Evolutionary conservation across 2,888 invertebrate genomes (phyloP).

Genomic region (Hetaerina titia): DNA sequence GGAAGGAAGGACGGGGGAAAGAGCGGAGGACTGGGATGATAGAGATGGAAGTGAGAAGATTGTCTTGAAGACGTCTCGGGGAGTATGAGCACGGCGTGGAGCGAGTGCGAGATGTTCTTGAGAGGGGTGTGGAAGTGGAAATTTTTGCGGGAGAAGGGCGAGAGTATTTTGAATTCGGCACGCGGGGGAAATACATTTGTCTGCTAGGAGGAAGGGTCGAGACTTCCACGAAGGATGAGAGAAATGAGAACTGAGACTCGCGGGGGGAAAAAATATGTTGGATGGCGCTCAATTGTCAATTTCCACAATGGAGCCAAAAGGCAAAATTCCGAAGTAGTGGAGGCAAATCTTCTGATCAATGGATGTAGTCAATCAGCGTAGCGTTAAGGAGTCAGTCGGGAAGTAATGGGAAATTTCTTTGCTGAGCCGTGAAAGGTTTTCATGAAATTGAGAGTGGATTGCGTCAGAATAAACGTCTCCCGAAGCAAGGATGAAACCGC

Average conservation of each 20-base stretch:
- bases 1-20: not conserved
- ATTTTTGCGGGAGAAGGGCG: not conserved
- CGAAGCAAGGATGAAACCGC: not conserved
- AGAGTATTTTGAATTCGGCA: not conserved
- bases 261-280: not conserved
- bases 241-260: not conserved
- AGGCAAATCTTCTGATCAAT: not conserved
- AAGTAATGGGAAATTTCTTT: constrained; percentile 16
- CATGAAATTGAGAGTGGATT: not conserved
- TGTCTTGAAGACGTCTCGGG: not conserved
- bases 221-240: not conserved
- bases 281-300: not conserved
- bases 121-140: not conserved
- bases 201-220: not conserved
- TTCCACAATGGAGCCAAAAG: not conserved
- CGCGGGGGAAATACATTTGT: not conserved
- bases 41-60: not conserved
- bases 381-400: not conserved
- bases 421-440: not conserved
- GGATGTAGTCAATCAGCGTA: not conserved
- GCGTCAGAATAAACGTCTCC: not conserved
- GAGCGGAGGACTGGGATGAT: not conserved
- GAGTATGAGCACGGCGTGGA: not conserved
- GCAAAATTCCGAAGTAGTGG: not conserved
- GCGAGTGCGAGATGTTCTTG: not conserved